Conservation (phyloP, 2,113 vertebrate species). For the Lycaon pictus region DNA sequence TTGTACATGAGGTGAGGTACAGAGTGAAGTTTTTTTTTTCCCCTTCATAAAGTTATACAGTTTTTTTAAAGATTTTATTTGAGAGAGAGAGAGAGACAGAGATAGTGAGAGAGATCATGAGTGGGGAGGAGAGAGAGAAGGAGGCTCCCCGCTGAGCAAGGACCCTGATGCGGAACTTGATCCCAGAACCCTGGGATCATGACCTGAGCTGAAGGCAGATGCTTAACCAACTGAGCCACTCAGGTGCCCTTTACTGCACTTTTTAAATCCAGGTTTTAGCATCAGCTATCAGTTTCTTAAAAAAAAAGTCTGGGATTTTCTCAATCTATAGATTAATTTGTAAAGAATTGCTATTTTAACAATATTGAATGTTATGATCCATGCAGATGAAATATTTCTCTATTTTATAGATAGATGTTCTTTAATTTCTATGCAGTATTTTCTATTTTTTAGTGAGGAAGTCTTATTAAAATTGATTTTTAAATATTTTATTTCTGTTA, state of each 20-base stretch:
- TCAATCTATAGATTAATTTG: not conserved
- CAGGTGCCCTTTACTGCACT: not conserved
- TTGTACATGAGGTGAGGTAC: not conserved
- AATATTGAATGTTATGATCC: not conserved
- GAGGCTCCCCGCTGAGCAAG: too few relatives aligned
- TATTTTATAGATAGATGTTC: not conserved
- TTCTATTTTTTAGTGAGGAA: not conserved
- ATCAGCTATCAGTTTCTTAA: conserved; percentile 22
- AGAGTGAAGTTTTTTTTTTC: not conserved
- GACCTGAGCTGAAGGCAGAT: too few relatives aligned
- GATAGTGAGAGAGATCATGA: too few relatives aligned
- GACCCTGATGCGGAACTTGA: too few relatives aligned
- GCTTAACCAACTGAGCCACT: too few relatives aligned
- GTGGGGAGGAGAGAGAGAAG: too few relatives aligned
- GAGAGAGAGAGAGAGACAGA: too few relatives aligned
- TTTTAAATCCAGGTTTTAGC: not conserved
- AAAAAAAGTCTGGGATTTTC: conserved; percentile 27
- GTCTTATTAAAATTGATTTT: not conserved
- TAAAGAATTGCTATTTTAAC: not conserved
- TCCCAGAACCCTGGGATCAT: too few relatives aligned
- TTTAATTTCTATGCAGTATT: not conserved
- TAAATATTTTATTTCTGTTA: conserved; percentile 36
- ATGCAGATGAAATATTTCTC: not conserved
- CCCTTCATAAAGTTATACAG: not conserved
- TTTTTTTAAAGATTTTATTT: not conserved